Evolutionary conservation across 2,888 invertebrate genomes (phyloP), one percentile per base, ranked within the genome.

Genomic region (Lithophane semibrunnea): DNA sequence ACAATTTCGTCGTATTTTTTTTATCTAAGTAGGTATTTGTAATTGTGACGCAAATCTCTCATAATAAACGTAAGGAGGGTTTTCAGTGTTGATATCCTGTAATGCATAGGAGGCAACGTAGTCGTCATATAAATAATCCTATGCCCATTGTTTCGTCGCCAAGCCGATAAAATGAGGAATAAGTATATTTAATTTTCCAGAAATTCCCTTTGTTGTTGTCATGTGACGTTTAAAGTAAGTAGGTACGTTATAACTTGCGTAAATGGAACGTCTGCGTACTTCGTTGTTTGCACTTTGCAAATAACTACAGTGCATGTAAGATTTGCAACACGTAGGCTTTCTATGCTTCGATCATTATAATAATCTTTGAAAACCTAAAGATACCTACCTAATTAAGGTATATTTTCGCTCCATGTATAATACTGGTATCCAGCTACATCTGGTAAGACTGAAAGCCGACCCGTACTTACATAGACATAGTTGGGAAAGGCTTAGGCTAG

Each of bases 31-130:
- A 29, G 29, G 29, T 29, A 37, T 60, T 54, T 24, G 52, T 60
- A 70, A 37, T 52, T 58, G 69, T 85, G 82, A 82, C 82, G 82
- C 58, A 71, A 69, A 58, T n/a, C 21, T 52, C 13, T 54, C 44
- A 37, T 52, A 47, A 44, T 29, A 24, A 56, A 56, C 68, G 12
- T 61, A 52, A 44, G 24, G 29, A 61, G 21, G 64, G 52, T 83
- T 82, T 73, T 70, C 44, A 58, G 3, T 47, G 24, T 44, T 63
- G 29, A 64, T 49, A 73, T 81, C 75, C 58, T 71, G 58, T 68
- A 29, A 67, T 60, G 67, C 54, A 54, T 71, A 84, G 8, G 12
- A 37, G 16, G 12, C 4, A 12, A n/a, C 24, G 16, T 12, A 13
- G n/a, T 24, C 67, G 63, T 82, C 70, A 64, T 67, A 21, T 21